Base-by-base conservation (phyloP, 1,140 invertebrate species). In the Spodoptera frugiperda region DNA sequence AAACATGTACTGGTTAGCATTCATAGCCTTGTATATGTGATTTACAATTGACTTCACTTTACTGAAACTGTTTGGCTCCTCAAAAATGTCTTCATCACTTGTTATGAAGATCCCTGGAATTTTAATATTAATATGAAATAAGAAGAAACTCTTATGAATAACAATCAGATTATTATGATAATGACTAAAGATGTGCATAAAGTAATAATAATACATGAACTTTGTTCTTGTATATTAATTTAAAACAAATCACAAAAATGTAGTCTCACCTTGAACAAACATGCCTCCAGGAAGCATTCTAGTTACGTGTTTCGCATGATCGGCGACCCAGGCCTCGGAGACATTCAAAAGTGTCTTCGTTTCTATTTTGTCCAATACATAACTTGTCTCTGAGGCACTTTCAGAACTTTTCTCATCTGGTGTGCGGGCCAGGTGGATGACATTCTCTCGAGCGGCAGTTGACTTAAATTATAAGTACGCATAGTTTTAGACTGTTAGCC, bases 201-300 rank as follows among this genome's bases (percentile, higher is more conserved):
- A 10, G 19, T 2, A 21, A 19, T 21, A 54, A 54, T 54, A 10
- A 55, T 21, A 21, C 19, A 12, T 57, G 54, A 30, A 57, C 11
- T 65, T 49, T 57, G 44, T 76, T 76, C 48, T 49, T 8, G 3
- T n/a, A 67, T 46, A 17, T 53, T 71, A 25, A 17, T 74, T 5
- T 6, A 57, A 39, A 46, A 33, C 53, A 61, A 15, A 19, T 51
- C 19, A 3, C 9, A 65, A 39, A 73, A 19, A 63, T 53, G 9
- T 76, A 19, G n/a, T 63, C 71, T 54, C 79, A 84, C 96, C 97
- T 82, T 97, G 94, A 57, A 98, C 96, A 92, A 96, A 95, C 93
- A 97, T 96, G 21, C 97, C 97, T 54, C 97, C 97, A 49, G 97
- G 97, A 61, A 98, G 91, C 97, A 98, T 98, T 91, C 96, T 95